These are phyloP conservation scores for Littorina saxatilis DNA, from an alignment of 1,140 invertebrate species.

Conservation along the genomic window DNA sequence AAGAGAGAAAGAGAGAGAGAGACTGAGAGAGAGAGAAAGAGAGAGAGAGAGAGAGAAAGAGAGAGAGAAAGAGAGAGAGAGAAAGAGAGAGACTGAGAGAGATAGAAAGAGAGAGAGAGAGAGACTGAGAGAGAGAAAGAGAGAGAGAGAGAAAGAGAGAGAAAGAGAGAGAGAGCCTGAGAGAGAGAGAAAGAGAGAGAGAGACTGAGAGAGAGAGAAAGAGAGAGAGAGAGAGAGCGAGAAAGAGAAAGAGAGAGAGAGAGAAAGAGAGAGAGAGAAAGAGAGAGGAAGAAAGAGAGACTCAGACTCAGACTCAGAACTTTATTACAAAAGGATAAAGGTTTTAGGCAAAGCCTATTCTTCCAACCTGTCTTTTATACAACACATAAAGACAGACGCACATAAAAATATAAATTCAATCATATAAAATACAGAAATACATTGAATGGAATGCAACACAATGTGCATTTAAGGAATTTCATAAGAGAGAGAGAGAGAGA, in stretches of 20 bases:
- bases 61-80: conserved; percentile 14
- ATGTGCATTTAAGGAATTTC: too few species aligned
- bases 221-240: background rate
- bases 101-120: conserved; percentile 17
- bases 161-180: background rate
- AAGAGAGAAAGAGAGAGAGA: background rate
- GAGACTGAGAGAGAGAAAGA: background rate
- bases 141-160: background rate
- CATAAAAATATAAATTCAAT: background rate
- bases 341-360: too few species aligned
- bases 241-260: background rate
- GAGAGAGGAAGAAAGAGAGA: background rate
- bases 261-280: background rate
- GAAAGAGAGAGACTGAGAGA: background rate
- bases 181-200: background rate
- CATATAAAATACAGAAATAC: too few species aligned
- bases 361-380: too few species aligned
- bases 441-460: too few species aligned
- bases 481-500: background rate
- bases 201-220: background rate
- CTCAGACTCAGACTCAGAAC: too few species aligned
- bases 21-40: background rate
- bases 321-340: too few species aligned
- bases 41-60: background rate
- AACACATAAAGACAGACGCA: conserved; percentile 13